Base-by-base conservation (phyloP, 1,140 invertebrate species). In the Camponotus pennsylvanicus region DNA sequence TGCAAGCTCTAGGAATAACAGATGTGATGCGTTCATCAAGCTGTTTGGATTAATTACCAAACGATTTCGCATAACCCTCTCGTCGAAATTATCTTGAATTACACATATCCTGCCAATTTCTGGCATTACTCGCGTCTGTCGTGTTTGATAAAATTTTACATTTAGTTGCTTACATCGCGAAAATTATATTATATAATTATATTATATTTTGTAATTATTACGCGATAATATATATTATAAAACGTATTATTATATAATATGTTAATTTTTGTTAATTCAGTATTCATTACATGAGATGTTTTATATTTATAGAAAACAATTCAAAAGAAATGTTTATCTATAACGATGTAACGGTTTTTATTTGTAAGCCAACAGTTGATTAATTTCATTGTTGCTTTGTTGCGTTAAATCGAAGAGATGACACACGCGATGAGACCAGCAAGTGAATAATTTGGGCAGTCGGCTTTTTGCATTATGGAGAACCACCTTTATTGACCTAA, bases 381-480 rank as follows among this genome's bases (percentile, higher is more conserved):
- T 32, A 4, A 55, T 40, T 57, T n/a, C n/a, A 27, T n/a, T 15
- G 66, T 42, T 69, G 11, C 3, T 13, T 52, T 18, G 49, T 52
- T 13, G 7, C 6, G 3, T 57, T 13, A n/a, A 70, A n/a, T n/a
- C 32, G n/a, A 4, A 4, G 27, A 61, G 13, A 75, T 59, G 45
- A 42, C n/a, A 5, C 15, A 21, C 18, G 45, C 11, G 40, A 45
- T n/a, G n/a, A 42, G 37, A n/a, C 4, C n/a, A 40, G 11, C 66
- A 42, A 42, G 55, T 18, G 55, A 61, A 13, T 75, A 66, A 78
- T 66, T 76, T 63, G 49, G 42, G n/a, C 37, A 40, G 13, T 64
- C 18, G 59, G 18, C 4, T 77, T 52, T 79, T 75, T 49, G 32
- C 4, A 63, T 85, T 83, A 63, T 63, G 34, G 3, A 66, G 67